These are phyloP conservation scores for Acromyrmex heyeri DNA, from an alignment of 1,140 invertebrate species.

Conservation along the genomic window DNA sequence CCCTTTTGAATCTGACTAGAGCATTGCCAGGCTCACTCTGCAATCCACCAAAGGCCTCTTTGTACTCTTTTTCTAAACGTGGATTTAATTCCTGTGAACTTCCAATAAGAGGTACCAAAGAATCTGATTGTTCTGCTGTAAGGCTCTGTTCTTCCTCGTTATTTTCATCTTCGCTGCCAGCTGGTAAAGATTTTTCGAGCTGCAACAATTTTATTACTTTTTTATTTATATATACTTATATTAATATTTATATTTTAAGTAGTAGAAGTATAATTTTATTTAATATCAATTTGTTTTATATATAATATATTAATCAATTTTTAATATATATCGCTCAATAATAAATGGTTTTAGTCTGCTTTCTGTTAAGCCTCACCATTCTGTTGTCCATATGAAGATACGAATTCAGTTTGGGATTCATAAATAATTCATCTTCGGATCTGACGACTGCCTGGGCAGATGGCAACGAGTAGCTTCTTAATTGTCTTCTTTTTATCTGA, in stretches of 20 bases:
- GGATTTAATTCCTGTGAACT: constrained; percentile 63
- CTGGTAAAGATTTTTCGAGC: background rate
- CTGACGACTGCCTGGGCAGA: background rate
- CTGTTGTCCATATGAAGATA: background rate
- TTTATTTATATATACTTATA: background rate
- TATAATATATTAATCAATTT: constrained; percentile 3
- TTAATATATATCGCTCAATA: background rate
- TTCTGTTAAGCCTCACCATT: constrained; percentile 21
- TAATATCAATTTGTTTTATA: background rate
- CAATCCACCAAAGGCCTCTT: constrained; percentile 71
- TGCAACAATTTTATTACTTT: background rate
- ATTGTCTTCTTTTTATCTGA: constrained; percentile 3
- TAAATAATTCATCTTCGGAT: constrained; percentile 10
- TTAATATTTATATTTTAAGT: background rate
- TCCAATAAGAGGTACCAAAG: constrained; percentile 39
- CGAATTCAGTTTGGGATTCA: constrained; percentile 9
- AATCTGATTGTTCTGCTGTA: background rate
- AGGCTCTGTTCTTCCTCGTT: background rate
- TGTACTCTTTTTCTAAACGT: constrained; percentile 65
- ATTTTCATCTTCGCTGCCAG: constrained; percentile 36
- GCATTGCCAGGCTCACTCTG: constrained; percentile 67
- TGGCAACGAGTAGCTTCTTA: background rate
- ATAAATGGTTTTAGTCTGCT: background rate
- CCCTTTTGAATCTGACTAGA: constrained; percentile 77
- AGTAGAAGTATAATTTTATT: background rate